These are phyloP conservation scores for Conus canariensis DNA, from an alignment of 2,888 invertebrate species.

Conservation along the genomic window DNA sequence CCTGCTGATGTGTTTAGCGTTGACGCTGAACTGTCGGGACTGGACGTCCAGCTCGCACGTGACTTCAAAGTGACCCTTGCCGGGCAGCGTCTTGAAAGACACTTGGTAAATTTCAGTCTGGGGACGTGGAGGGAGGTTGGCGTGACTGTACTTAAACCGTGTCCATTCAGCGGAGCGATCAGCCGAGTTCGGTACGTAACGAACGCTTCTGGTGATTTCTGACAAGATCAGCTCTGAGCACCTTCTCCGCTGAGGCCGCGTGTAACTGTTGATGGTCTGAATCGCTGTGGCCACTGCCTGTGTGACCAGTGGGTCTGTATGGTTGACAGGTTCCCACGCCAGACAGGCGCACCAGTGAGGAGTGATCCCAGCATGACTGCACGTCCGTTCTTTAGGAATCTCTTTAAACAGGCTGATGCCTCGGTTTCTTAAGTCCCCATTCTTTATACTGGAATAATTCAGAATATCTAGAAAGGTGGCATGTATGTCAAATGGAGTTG, in stretches of 20 bases:
- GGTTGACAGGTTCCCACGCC: slow-evolving; percentile 86
- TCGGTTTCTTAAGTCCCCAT: slow-evolving; percentile 54
- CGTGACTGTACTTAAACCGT: not conserved
- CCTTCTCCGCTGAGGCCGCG: slow-evolving; percentile 78
- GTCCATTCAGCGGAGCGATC: not conserved
- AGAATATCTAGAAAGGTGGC: slow-evolving; percentile 87
- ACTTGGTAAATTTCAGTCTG: not conserved
- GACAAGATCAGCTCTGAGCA: slow-evolving; percentile 80
- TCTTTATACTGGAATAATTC: slow-evolving; percentile 77
- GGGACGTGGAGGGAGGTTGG: no score
- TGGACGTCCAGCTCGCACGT: not conserved
- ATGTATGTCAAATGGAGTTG: slow-evolving; percentile 94
- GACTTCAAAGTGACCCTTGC: not conserved
- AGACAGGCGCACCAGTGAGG: slow-evolving; percentile 98
- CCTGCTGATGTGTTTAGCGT: not conserved
- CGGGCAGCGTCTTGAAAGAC: not conserved
- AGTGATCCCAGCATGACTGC: slow-evolving; percentile 92
- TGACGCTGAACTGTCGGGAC: not conserved
- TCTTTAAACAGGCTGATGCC: slow-evolving; percentile 74
- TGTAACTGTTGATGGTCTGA: slow-evolving; percentile 82
- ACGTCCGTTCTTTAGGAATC: slow-evolving; percentile 86
- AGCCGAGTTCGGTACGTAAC: slow-evolving; percentile 77
- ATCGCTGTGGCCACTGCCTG: slow-evolving; percentile 81
- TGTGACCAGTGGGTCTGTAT: slow-evolving; percentile 80
- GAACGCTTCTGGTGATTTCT: slow-evolving; percentile 86